Conservation (phyloP, 2,888 invertebrate genomes). For the Eupithecia subfuscata region DNA sequence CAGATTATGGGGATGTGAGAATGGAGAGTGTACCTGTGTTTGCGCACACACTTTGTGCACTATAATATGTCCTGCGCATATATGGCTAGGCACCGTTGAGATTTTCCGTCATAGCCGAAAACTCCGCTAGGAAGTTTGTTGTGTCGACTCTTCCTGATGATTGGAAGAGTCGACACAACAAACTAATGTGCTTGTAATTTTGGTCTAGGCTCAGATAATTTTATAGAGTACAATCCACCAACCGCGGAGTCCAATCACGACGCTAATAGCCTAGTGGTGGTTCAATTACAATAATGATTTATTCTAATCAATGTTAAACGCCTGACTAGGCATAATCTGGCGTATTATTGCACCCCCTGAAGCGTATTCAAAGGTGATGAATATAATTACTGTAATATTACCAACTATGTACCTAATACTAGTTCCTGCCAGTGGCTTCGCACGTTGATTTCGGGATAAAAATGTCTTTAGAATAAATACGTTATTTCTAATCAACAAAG, state of each 20-base stretch:
- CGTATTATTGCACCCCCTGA: slow-evolving; percentile 45
- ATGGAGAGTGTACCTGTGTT: too few relatives aligned
- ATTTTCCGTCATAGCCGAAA: neutral
- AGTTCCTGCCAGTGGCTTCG: too few relatives aligned
- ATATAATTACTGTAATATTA: slow-evolving; percentile 42
- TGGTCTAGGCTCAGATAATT: neutral
- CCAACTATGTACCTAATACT: too few relatives aligned
- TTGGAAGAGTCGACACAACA: neutral
- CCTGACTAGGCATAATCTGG: slow-evolving; percentile 42
- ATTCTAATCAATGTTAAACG: slow-evolving; percentile 46
- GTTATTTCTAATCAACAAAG: too few relatives aligned
- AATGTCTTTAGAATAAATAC: too few relatives aligned
- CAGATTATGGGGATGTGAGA: too few relatives aligned
- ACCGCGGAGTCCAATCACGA: slow-evolving; percentile 36
- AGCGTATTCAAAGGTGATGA: slow-evolving; percentile 44
- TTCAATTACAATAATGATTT: slow-evolving; percentile 44
- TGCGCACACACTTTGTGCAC: too few relatives aligned
- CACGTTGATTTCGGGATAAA: too few relatives aligned
- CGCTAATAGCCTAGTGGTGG: slow-evolving; percentile 29
- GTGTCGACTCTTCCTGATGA: too few relatives aligned
- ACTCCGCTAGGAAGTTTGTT: neutral
- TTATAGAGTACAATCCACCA: neutral
- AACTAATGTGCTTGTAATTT: neutral
- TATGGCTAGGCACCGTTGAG: neutral
- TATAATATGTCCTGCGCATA: neutral